Base-by-base conservation (phyloP, 2,113 vertebrate genomes). In the Gymnogyps californianus region DNA sequence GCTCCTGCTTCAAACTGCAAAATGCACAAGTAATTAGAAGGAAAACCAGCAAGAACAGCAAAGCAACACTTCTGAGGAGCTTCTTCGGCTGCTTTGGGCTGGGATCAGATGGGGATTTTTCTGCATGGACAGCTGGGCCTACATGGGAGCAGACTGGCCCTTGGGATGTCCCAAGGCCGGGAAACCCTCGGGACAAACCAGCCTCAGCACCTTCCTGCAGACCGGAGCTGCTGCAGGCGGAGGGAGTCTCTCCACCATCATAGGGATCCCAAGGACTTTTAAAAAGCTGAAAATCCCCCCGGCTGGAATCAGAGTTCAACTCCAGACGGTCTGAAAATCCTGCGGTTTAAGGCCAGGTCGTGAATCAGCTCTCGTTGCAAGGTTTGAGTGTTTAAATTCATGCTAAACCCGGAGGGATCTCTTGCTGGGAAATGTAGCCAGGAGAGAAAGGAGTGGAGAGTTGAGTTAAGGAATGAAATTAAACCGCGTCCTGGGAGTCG, bases 341-440 rank as follows among this genome's bases (percentile, higher is more conserved):
- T n/a, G 72, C 22, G 11, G 40, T 49, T 83, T 86, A 11, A 83
- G 69, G 51, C 31, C 92, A n/a, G 31, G 29, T 24, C 6, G 36
- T 42, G 88, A 74, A 87, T 19, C 90, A 49, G 29, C 81, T 89
- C 76, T 31, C 28, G 0, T 22, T 78, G 78, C 82, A 70, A 96
- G 94, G 96, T 96, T 95, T 95, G 94, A 75, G 52, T 17, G 32
- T 77, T 96, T 87, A 57, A 74, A 87, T 94, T 69, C 49, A 3
- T 49, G 13, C 22, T 83, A 86, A 93, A 87, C 10, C 66, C 14
- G 5, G 38, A n/a, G 58, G 64, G 81, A 7, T 77, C 21, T 77
- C 64, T 87, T 24, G 6, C 10, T 51, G 84, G 58, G 81, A 51
- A 87, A 71, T 0, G 2, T 34, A 55, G 24, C 13, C 36, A 2